phyloP scores from a whole-genome alignment of 2,888 invertebrate species.

The Eupeodes latifasciatus region DNA sequence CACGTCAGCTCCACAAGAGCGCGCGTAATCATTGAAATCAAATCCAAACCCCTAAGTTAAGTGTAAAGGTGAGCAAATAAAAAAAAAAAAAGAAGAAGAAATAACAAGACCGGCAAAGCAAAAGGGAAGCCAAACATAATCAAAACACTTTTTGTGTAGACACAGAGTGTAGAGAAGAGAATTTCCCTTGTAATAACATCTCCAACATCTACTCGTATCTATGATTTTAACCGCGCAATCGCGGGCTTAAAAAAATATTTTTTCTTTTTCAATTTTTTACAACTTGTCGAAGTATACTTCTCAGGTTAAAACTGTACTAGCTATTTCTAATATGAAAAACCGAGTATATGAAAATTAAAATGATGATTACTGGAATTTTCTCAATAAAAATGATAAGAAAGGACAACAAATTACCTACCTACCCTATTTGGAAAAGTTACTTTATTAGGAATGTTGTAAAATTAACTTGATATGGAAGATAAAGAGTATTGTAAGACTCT shows the following conservation, averaged over 20 bases:
- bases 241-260: background rate
- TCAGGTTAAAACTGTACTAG: background rate
- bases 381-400: background rate
- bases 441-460: background rate
- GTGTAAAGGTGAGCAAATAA: constrained; percentile 1
- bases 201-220: background rate
- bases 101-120: constrained; percentile 43
- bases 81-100: background rate
- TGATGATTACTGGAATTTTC: background rate
- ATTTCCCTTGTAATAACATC: constrained; percentile 44
- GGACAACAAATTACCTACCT: background rate
- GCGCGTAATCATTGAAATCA: constrained; percentile 38
- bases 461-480: background rate
- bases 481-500: background rate
- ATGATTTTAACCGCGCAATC: background rate
- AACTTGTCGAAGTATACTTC: background rate
- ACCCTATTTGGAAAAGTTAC: background rate
- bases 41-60: background rate
- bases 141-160: constrained; percentile 39
- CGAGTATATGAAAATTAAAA: background rate
- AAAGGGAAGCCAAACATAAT: constrained; percentile 56
- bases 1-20: constrained; percentile 20
- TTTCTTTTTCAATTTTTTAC: background rate
- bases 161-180: constrained; percentile 23
- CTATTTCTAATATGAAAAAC: background rate